A percentile compares a stretch with the other conserved stretches of the same genome.
Conservation (phyloP, 2,797 vertebrate genomes). For the Megalops cyprinoides region DNA sequence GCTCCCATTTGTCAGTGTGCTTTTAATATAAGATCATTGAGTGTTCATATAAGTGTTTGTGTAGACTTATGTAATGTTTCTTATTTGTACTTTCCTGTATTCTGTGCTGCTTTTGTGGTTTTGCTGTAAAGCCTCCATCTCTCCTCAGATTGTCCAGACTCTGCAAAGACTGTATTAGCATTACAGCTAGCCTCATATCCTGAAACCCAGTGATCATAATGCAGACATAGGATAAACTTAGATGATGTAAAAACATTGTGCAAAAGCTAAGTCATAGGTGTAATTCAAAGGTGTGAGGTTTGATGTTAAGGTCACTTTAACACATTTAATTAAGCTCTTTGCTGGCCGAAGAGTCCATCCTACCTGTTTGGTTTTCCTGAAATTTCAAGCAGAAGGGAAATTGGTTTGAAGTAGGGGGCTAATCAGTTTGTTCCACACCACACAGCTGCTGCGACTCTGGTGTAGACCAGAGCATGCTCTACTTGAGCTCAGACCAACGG, state of each 20-base stretch:
- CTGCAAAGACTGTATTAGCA: not conserved
- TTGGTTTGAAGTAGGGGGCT: conserved; percentile 22
- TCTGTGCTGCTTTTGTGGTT: no score
- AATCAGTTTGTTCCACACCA: conserved; percentile 33
- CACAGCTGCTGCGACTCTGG: conserved; percentile 14
- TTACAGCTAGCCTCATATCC: not conserved
- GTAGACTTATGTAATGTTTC: no score
- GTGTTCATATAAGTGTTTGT: no score
- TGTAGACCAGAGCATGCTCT: not conserved
- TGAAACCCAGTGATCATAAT: not conserved
- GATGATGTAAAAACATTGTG: no score
- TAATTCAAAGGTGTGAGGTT: not conserved
- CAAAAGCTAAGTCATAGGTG: not conserved
- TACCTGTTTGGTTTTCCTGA: conserved; percentile 16
- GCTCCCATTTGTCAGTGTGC: no score
- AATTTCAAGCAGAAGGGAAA: conserved; percentile 30
- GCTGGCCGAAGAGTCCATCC: conserved; percentile 19
- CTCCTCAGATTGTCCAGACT: no score
- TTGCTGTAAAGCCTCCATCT: no score
- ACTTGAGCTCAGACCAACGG: conserved; percentile 6
- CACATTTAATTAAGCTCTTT: conserved; percentile 22
- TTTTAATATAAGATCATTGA: no score
- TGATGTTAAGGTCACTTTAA: not conserved
- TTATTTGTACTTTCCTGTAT: no score
- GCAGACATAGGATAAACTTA: no score